A percentile compares a stretch with the other conserved stretches of the same genome.
phyloP scores from a whole-genome alignment of 1,140 invertebrate species.

The Proales similis region DNA sequence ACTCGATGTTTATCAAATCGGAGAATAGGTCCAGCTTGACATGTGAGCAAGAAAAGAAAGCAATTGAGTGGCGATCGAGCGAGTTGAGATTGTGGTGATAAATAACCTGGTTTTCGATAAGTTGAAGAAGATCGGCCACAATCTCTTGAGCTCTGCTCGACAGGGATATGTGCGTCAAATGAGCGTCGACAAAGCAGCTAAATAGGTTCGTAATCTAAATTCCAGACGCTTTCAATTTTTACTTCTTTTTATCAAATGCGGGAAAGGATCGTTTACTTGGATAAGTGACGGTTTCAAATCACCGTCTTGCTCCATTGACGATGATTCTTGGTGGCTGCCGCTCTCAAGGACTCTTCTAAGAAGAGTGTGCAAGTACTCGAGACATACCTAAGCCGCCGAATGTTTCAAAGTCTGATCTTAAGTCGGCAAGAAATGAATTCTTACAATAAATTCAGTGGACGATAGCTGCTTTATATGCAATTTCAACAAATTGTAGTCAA shows the following conservation, averaged over 20 bases:
- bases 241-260: not conserved
- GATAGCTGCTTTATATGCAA: slow-evolving; percentile 8
- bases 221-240: not conserved
- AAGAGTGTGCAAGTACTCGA: slow-evolving; percentile 32
- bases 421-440: not conserved
- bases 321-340: not conserved
- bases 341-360: slow-evolving; percentile 17
- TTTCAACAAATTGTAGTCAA: slow-evolving; percentile 10
- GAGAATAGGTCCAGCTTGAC: slow-evolving; percentile 25
- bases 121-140: slow-evolving; percentile 29
- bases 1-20: slow-evolving; percentile 31
- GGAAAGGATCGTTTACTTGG: no score
- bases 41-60: no score
- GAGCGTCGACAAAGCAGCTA: slow-evolving; percentile 34
- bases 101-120: slow-evolving; percentile 36
- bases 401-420: no score
- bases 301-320: slow-evolving; percentile 22
- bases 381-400: slow-evolving; percentile 26
- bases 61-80: no score
- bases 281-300: not conserved
- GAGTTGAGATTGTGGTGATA: no score
- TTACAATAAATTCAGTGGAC: slow-evolving; percentile 37
- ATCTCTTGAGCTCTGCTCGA: slow-evolving; percentile 22
- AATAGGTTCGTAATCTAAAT: slow-evolving; percentile 29
- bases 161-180: slow-evolving; percentile 31